phyloP scores from a whole-genome alignment of 35 echinoderm and acorn worm species.

The Acanthaster planci region DNA sequence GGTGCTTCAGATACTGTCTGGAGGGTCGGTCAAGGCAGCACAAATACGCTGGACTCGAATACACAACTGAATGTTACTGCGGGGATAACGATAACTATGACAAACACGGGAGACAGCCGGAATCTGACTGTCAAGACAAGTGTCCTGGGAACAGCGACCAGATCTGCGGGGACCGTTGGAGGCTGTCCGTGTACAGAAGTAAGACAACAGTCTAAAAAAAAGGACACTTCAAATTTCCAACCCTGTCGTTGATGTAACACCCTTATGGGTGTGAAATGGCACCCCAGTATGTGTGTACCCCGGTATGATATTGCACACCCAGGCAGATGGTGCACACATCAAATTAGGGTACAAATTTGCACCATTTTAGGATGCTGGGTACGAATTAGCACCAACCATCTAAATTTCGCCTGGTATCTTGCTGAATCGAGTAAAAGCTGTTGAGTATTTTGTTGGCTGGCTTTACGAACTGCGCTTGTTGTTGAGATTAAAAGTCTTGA shows the following conservation, averaged over 20 bases:
- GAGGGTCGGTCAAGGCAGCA: neutral
- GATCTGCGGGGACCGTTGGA: neutral
- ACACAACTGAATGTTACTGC: neutral
- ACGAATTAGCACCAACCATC: neutral
- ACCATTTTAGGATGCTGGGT: neutral
- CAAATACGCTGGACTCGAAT: neutral
- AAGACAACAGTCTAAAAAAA: neutral
- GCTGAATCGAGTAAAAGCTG: neutral
- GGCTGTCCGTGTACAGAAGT: neutral
- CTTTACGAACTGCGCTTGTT: neutral
- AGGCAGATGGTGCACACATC: neutral
- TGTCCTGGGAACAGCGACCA: neutral
- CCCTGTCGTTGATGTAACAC: neutral
- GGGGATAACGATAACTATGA: neutral
- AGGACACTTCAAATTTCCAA: neutral
- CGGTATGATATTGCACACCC: neutral
- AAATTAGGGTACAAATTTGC: neutral
- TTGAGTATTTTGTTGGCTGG: neutral
- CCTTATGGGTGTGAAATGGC: too few relatives aligned
- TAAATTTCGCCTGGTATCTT: neutral
- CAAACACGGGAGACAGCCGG: neutral
- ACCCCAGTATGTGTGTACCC: neutral
- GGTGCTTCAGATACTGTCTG: slow-evolving; percentile 10
- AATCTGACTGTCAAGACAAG: neutral
- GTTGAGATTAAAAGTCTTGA: neutral